Evolutionary conservation across 2,797 vertebrate genomes (phyloP).

Genomic region (Lepus oiostolus): DNA sequence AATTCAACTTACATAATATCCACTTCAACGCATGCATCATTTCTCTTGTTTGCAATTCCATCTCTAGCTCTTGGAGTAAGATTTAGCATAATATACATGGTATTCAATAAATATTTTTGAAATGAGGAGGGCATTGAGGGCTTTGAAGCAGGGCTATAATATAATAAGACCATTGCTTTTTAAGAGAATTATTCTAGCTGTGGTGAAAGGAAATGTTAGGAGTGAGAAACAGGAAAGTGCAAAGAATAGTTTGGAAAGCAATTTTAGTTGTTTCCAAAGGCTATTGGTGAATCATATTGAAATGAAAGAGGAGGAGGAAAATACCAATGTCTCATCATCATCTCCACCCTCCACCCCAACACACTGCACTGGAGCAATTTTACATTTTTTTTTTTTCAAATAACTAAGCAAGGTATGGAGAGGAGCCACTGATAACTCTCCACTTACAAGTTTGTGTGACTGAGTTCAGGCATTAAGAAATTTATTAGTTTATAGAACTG

Average conservation of each 20-base stretch:
- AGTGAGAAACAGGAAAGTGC: conserved; percentile 1
- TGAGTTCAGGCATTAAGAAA: neutral
- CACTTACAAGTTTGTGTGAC: neutral
- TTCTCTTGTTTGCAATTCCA: conserved; percentile 38
- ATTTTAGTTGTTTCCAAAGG: conserved; percentile 51
- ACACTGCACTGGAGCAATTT: neutral
- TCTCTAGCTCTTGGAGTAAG: neutral
- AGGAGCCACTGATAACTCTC: neutral
- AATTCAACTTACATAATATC: no score
- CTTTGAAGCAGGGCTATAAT: neutral
- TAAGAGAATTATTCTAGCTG: conserved; percentile 35
- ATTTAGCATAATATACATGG: neutral
- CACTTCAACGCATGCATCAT: neutral
- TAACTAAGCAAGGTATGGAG: neutral
- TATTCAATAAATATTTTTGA: conserved; percentile 22
- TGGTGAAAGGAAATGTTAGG: conserved; percentile 11
- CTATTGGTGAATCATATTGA: neutral
- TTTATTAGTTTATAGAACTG: neutral
- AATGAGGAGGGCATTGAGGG: neutral
- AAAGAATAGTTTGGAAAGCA: conserved; percentile 24
- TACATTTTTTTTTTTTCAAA: conserved; percentile 28
- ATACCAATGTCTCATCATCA: neutral
- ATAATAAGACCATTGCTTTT: conserved; percentile 8
- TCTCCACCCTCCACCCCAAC: neutral
- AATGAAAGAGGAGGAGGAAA: conserved; percentile 17